Conservation (phyloP, 2,888 invertebrate species). For the Leucoma salicis region DNA sequence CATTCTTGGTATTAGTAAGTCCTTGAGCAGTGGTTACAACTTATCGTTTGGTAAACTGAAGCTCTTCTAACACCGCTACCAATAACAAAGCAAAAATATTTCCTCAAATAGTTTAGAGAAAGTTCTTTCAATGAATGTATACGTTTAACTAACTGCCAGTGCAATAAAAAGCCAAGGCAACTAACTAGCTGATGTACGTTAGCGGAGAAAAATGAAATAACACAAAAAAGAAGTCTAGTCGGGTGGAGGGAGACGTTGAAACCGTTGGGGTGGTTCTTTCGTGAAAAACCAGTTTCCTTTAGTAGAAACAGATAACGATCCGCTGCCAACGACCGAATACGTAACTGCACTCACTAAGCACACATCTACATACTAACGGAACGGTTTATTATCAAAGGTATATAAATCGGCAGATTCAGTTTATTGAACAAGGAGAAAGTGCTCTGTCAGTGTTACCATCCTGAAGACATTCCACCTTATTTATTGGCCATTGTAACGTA, state of each 20-base stretch:
- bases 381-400: conserved; percentile 61
- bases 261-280: conserved; percentile 73
- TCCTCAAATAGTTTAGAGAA: no score
- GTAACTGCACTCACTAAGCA: conserved; percentile 74
- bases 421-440: conserved; percentile 49
- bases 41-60: no score
- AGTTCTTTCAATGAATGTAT: no score
- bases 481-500: no score
- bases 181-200: conserved; percentile 79
- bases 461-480: conserved; percentile 37
- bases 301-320: conserved; percentile 82
- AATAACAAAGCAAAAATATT: no score
- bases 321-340: conserved; percentile 79
- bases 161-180: conserved; percentile 63
- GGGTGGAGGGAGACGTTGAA: conserved; percentile 56
- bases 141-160: no score
- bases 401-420: conserved; percentile 60
- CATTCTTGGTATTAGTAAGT: no score
- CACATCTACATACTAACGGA: conserved; percentile 64
- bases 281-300: conserved; percentile 80
- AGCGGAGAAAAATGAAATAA: conserved; percentile 80
- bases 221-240: conserved; percentile 68
- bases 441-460: conserved; percentile 47
- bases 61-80: no score
- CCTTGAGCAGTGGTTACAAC: no score